Evolutionary conservation across 2,888 invertebrate genomes (phyloP).

Genomic region (Drosophila pullipes): DNA sequence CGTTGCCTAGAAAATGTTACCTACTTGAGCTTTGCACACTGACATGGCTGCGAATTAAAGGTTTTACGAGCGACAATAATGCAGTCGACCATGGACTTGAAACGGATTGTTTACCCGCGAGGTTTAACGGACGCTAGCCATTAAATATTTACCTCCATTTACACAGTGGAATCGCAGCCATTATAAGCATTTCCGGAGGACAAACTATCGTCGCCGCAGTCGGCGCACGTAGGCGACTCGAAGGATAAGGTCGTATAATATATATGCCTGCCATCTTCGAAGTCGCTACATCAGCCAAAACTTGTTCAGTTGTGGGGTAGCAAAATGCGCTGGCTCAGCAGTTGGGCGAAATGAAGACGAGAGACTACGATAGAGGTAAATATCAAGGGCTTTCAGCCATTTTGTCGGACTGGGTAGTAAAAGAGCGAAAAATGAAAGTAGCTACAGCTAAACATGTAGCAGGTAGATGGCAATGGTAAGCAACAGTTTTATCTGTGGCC

Average conservation of each 20-base stretch:
- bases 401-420: constrained; percentile 19
- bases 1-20: not conserved
- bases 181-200: constrained; percentile 50
- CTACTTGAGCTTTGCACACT: constrained; percentile 18
- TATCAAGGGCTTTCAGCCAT: constrained; percentile 9
- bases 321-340: constrained; percentile 55
- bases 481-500: constrained; percentile 42
- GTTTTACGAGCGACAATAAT: constrained; percentile 53
- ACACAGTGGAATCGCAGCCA: constrained; percentile 62
- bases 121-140: constrained; percentile 27
- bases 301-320: constrained; percentile 25
- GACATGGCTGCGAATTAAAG: constrained; percentile 49
- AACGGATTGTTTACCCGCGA: constrained; percentile 10
- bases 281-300: constrained; percentile 67
- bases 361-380: constrained; percentile 32
- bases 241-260: constrained; percentile 22
- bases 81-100: constrained; percentile 28
- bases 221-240: constrained; percentile 37
- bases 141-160: constrained; percentile 68
- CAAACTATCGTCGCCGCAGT: constrained; percentile 27
- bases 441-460: constrained; percentile 29
- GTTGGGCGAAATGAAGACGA: not conserved
- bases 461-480: not conserved
- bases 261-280: constrained; percentile 27
- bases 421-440: constrained; percentile 23